A percentile compares a stretch with the other conserved stretches of the same genome.
Conservation (phyloP, 1,140 invertebrate genomes). For the Brachystomella parvula region DNA sequence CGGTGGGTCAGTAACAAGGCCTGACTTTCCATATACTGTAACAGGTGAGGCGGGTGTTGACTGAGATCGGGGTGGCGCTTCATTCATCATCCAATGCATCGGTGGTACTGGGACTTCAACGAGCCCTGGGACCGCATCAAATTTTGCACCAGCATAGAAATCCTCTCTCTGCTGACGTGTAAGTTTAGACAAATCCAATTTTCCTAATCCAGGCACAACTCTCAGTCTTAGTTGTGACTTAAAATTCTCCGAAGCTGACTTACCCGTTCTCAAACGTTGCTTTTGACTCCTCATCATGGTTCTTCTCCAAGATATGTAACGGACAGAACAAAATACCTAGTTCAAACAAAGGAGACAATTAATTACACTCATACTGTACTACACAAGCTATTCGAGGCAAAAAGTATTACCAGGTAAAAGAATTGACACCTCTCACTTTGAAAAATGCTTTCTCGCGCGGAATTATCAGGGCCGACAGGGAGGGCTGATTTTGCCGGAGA, state of each 20-base stretch:
- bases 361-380: too few relatives aligned
- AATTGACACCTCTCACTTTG: too few relatives aligned
- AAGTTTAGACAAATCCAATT: background rate
- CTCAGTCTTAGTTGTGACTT: background rate
- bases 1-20: background rate
- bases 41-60: conserved; percentile 31
- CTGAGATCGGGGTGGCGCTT: conserved; percentile 29
- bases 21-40: background rate
- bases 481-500: too few relatives aligned
- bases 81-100: conserved; percentile 22
- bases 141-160: conserved; percentile 33
- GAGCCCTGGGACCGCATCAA: conserved; percentile 28
- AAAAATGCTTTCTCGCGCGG: too few relatives aligned
- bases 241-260: background rate
- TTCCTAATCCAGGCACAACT: background rate
- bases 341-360: too few relatives aligned
- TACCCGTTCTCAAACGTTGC: background rate
- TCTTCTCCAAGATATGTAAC: background rate
- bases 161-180: background rate
- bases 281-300: background rate
- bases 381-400: too few relatives aligned
- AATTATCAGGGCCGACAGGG: too few relatives aligned
- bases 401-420: too few relatives aligned
- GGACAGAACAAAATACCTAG: background rate
- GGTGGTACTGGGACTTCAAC: conserved; percentile 28